Evolutionary conservation across 2,888 invertebrate genomes (phyloP), one percentile per base, ranked within the genome.

Genomic region (Candidula unifasciata): DNA sequence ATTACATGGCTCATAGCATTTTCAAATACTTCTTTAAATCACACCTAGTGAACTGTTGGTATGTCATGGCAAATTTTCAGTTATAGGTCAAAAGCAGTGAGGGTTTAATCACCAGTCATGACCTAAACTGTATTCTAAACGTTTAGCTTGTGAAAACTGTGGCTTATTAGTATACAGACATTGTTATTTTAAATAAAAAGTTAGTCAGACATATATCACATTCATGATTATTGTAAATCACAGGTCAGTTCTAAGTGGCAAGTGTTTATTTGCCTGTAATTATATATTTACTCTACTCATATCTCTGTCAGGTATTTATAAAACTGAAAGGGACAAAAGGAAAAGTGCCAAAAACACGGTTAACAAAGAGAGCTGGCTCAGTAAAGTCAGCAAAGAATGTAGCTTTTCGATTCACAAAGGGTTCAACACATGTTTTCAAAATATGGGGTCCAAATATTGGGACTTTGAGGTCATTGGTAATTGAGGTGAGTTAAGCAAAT

Each of bases 371-470:
- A 80, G 90, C 91, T 21, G 90, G 91, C 0, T 90, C 92, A 30
- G 91, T 91, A n/a, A 90, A 89, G 74, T 89, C 89, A 21, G 89
- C 89, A 71, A 92, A 91, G 87, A 89, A 88, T 66, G 91, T 90
- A 10, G 86, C 89, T 13, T 93, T 93, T 85, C 90, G 90, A 79
- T 94, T 93, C 87, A 89, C 91, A 54, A 91, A 90, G 79, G 93
- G 93, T 16, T 91, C 93, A 5, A 93, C 93, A 16, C 92, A 94
- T 86, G 88, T 92, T 44, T 94, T 94, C 85, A 93, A 93, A 86
- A 88, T 93, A 64, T 88, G 89, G 80, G 92, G 91, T 10, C 91
- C 91, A 54, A 92, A 94, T 86, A 88, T 94, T 44, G 94, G 94
- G 52, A 91, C 93, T 71, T 84, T 94, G 24, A 90, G 90, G 80